Evolutionary conservation across 2,888 invertebrate genomes (phyloP), one percentile per base, ranked within the genome.

Genomic region (Abrostola tripartita): DNA sequence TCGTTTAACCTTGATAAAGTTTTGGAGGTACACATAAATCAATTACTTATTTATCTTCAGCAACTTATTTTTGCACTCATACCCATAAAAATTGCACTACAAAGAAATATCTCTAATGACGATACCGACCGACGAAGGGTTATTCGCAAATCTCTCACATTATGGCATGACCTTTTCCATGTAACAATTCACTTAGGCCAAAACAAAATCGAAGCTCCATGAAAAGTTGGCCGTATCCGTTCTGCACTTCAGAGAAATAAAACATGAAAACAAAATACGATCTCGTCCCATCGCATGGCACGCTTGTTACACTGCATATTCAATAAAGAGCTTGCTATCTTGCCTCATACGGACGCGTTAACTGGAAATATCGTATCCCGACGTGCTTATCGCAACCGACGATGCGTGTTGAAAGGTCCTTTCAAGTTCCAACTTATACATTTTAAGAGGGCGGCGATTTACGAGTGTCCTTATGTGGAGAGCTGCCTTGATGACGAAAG

Each of bases 381-480:
- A 86, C 87, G 85, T 90, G 87, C 91, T 91, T 91, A 92, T 92
- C 91, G 79, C 81, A 83, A 79, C 75, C 82, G 68, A 76, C 83
- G 83, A 85, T 78, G 86, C 83, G 82, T 87, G 83, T 82, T 85
- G 81, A 89, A 89, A 88, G 78, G 84, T 81, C 85, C 85, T 90
- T 90, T 90, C 84, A 85, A 87, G 81, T 85, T 85, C 85, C 84
- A 84, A 86, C 86, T 87, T 86, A 86, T 86, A 88, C 86, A 86
- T 87, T 88, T 86, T 83, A 85, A 85, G 85, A 87, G 85, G 88
- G 88, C 90, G 89, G 85, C 88, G 87, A 90, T 91, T 90, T 89
- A 89, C 83, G 87, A 88, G 88, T 84, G 83, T 81, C 86, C 86
- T 87, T 88, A 86, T 78, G 37, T 64, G 51, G 64, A 66, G 52